Evolutionary conservation across 2,113 vertebrate species (phyloP).

Genomic region (Brachirus orientalis): DNA sequence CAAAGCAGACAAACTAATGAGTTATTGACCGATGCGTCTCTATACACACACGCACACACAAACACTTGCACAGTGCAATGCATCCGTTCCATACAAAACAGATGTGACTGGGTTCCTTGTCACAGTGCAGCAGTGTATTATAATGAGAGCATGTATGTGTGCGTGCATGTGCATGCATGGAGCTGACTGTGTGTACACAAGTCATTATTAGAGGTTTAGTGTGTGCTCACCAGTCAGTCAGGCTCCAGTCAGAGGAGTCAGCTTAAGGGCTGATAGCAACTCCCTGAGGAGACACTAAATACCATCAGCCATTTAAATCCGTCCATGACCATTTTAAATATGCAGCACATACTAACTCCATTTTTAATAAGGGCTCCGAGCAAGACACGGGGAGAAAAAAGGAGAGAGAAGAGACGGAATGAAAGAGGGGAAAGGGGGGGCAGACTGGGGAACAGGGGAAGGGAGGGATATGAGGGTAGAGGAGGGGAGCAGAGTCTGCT

Average conservation of each 20-base stretch:
- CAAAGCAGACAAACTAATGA: slow-evolving; percentile 67
- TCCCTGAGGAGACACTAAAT: slow-evolving; percentile 80
- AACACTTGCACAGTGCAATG: slow-evolving; percentile 6
- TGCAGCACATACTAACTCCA: slow-evolving; percentile 75
- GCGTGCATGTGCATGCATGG: slow-evolving; percentile 11
- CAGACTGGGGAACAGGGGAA: slow-evolving; percentile 8
- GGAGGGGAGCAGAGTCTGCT: slow-evolving; percentile 56
- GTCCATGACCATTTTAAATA: slow-evolving; percentile 79
- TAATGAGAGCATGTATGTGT: slow-evolving; percentile 23
- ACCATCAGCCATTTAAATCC: slow-evolving; percentile 79
- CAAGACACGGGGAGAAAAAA: slow-evolving; percentile 57
- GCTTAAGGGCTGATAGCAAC: slow-evolving; percentile 77
- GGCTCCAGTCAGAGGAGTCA: slow-evolving; percentile 76
- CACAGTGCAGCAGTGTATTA: slow-evolving; percentile 17
- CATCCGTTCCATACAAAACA: slow-evolving; percentile 38
- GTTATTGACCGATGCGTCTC: slow-evolving; percentile 59
- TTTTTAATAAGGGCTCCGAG: slow-evolving; percentile 79
- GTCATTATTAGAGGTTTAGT: slow-evolving; percentile 80
- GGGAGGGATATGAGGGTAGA: slow-evolving; percentile 16
- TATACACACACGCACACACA: slow-evolving; percentile 9
- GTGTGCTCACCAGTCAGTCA: slow-evolving; percentile 75
- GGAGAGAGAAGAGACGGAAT: slow-evolving; percentile 12
- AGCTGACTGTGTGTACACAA: slow-evolving; percentile 66
- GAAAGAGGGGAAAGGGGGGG: slow-evolving; percentile 3
- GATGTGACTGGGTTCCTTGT: slow-evolving; percentile 45